Base-by-base conservation (phyloP, 2,888 invertebrate genomes). In the Imbricaverruca yamaguchii region DNA sequence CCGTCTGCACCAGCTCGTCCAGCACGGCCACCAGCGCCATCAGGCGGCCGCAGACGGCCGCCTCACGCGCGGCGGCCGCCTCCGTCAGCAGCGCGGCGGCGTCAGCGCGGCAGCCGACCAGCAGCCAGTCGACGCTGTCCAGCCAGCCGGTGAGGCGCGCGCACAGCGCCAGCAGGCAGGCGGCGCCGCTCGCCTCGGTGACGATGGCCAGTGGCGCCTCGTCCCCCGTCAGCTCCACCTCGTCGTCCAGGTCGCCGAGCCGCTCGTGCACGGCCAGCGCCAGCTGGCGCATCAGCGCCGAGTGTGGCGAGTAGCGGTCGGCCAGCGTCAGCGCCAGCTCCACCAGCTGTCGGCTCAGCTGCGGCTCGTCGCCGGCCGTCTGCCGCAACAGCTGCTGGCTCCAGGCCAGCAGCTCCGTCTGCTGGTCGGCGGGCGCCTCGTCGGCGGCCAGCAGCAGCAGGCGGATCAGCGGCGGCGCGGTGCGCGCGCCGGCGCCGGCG, bases 1-100 rank as follows among this genome's bases (percentile, higher is more conserved):
- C 83, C 15, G 84, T 82, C 80, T 83, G 83, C 15, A 83, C 81
- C 25, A 84, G 69, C 81, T 84, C 83, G 61, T 82, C 80, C 18
- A 81, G 63, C 25, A 83, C 81, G 53, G 80, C 61, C 8, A 84
- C 82, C 53, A 83, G 69, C n/a, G 78, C 78, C 61, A 63, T 81
- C 55, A 67, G 81, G 56, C 83, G 82, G 23, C 81, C 53, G 61
- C 81, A 81, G n/a, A 83, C 74, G 21, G 69, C 78, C 39, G 81
- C 69, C 55, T 83, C 83, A 18, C 81, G 80, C 15, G 81, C 79
- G 11, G 80, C 81, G 39, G 82, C 77, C 74, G 79, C 81, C 21
- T 83, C 81, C 39, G 59, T 80, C 15, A 80, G 81, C n/a, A 80
- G 78, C 21, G 59, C 59, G 53, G 82, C 53, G 74, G 81, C 79